phyloP scores from a whole-genome alignment of 1,140 invertebrate genomes.

The Zaprionus lachaisei region DNA sequence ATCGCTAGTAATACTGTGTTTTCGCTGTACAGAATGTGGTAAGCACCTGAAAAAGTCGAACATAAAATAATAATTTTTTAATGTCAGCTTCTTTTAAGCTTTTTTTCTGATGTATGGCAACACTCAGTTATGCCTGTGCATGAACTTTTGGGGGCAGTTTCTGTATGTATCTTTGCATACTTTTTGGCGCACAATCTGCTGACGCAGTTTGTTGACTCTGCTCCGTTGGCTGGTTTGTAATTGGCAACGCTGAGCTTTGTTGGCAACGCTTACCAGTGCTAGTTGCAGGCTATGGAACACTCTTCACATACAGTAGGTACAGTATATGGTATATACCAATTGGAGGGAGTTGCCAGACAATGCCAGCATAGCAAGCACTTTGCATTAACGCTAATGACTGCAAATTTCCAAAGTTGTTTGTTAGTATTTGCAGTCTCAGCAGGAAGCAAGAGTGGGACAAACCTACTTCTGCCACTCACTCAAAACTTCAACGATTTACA shows the following conservation, averaged over 20 bases:
- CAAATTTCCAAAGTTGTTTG: constrained; percentile 32
- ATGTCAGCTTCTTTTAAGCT: too few species aligned
- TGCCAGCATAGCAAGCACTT: constrained; percentile 29
- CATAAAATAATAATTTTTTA: too few species aligned
- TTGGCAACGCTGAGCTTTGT: constrained; percentile 62
- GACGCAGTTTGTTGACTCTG: constrained; percentile 73
- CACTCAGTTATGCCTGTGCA: neutral
- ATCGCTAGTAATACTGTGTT: too few species aligned
- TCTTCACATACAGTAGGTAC: constrained; percentile 45
- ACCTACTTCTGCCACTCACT: neutral
- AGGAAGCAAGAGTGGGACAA: neutral
- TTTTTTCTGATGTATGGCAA: too few species aligned
- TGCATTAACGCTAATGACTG: constrained; percentile 65
- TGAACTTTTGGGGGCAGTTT: neutral
- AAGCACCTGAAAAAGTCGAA: too few species aligned
- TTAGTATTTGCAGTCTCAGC: constrained; percentile 14
- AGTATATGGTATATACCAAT: constrained; percentile 4
- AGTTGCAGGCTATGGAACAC: constrained; percentile 34
- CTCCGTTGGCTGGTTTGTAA: constrained; percentile 45
- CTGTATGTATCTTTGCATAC: constrained; percentile 56
- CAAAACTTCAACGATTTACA: constrained; percentile 1
- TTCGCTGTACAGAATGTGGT: too few species aligned
- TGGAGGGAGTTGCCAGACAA: constrained; percentile 32
- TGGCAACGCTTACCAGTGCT: constrained; percentile 21
- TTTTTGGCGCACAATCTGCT: constrained; percentile 73